Evolutionary conservation across 2,113 vertebrate genomes (phyloP).

Genomic region (Uria lomvia): DNA sequence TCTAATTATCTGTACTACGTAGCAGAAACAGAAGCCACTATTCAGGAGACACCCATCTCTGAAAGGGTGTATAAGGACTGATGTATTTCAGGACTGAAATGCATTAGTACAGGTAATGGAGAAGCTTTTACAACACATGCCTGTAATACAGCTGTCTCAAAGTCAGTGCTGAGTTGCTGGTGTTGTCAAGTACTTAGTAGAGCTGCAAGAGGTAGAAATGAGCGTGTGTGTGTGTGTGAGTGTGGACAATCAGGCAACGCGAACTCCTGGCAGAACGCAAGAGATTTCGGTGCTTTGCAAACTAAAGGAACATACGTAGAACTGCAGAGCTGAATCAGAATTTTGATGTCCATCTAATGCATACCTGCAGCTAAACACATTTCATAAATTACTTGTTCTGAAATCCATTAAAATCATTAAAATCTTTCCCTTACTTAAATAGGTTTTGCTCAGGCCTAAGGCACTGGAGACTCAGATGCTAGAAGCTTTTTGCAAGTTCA

Average conservation of each 20-base stretch:
- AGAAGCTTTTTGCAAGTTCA: not conserved
- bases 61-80: not conserved
- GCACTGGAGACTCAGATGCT: not conserved
- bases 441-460: not conserved
- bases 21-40: not conserved
- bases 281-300: not conserved
- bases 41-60: not conserved
- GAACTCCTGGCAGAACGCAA: not conserved
- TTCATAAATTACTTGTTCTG: not conserved
- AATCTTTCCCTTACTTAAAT: not conserved
- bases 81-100: not conserved
- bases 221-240: not conserved
- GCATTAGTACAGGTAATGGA: not conserved
- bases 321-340: not conserved
- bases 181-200: not conserved
- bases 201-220: not conserved
- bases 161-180: not conserved
- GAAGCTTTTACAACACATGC: not conserved
- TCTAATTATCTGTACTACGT: not conserved
- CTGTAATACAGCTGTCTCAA: not conserved
- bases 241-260: not conserved
- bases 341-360: not conserved
- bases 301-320: not conserved
- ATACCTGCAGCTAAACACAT: not conserved
- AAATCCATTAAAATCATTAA: not conserved